Conservation (phyloP, 1,140 invertebrate species). For the Ceratina australensis region DNA sequence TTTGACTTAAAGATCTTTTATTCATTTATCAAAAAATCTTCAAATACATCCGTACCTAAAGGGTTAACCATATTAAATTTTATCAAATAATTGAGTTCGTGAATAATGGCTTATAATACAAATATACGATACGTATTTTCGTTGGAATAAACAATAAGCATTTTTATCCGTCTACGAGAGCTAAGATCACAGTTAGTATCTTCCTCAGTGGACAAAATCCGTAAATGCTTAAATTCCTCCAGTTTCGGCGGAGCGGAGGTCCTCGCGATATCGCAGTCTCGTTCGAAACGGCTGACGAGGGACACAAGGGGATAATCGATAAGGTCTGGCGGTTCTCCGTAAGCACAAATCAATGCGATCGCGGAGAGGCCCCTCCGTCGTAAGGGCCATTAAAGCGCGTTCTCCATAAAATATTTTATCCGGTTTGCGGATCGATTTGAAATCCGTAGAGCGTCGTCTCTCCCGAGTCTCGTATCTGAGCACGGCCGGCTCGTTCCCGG, state of each 20-base stretch:
- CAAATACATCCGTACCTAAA: too few relatives aligned
- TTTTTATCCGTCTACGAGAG: neutral
- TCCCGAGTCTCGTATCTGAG: constrained; percentile 20
- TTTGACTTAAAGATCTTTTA: too few relatives aligned
- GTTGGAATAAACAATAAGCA: too few relatives aligned
- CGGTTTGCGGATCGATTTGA: constrained; percentile 66
- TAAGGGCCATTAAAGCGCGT: constrained; percentile 64
- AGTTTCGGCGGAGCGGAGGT: too few relatives aligned
- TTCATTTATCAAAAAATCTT: too few relatives aligned
- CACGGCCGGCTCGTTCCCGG: constrained; percentile 13
- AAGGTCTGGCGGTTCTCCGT: constrained; percentile 53
- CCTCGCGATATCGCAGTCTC: constrained; percentile 57
- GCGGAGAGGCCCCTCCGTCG: constrained; percentile 41
- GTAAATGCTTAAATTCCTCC: constrained; percentile 7
- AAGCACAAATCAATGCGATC: constrained; percentile 62
- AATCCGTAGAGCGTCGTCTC: constrained; percentile 61
- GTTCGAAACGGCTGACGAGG: constrained; percentile 28
- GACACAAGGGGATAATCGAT: constrained; percentile 57
- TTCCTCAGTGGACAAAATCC: constrained; percentile 1
- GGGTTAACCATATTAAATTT: too few relatives aligned
- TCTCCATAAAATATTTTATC: constrained; percentile 70
- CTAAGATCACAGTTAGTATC: neutral
- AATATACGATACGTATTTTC: too few relatives aligned
- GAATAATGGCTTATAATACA: too few relatives aligned
- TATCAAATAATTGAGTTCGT: too few relatives aligned